These are phyloP conservation scores for Epinephelus coioides DNA, from an alignment of 2,797 vertebrate species.

Conservation along the genomic window DNA sequence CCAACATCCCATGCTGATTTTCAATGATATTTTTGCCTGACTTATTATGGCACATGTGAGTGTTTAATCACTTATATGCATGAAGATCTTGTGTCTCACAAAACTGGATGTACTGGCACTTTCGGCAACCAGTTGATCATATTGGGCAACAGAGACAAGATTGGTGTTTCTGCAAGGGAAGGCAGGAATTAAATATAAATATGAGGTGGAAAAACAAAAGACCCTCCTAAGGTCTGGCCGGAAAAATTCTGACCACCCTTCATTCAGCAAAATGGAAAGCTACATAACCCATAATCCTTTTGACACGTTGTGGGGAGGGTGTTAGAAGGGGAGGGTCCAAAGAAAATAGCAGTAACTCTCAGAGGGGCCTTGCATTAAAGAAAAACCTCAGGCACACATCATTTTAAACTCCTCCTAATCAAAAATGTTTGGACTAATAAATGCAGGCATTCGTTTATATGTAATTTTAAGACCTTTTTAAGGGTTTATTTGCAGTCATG, in stretches of 20 bases:
- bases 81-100: not conserved
- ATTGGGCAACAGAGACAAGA: not conserved
- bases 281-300: too few species aligned
- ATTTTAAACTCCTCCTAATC: not conserved
- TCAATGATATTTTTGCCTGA: not conserved
- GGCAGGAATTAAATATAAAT: not conserved
- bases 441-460: not conserved
- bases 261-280: too few species aligned
- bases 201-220: not conserved
- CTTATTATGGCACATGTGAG: not conserved
- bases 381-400: too few species aligned
- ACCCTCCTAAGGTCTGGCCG: not conserved
- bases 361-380: too few species aligned
- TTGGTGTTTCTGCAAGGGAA: not conserved
- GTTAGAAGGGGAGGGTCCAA: too few species aligned
- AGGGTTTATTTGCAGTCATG: constrained; percentile 9
- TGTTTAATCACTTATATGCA: not conserved
- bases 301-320: too few species aligned
- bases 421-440: not conserved
- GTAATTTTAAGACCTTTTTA: not conserved
- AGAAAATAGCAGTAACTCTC: not conserved
- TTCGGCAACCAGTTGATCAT: not conserved
- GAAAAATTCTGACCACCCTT: not conserved
- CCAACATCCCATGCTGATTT: not conserved
- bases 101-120: not conserved